phyloP scores from a whole-genome alignment of 2,113 vertebrate species.

The Castor canadensis region DNA sequence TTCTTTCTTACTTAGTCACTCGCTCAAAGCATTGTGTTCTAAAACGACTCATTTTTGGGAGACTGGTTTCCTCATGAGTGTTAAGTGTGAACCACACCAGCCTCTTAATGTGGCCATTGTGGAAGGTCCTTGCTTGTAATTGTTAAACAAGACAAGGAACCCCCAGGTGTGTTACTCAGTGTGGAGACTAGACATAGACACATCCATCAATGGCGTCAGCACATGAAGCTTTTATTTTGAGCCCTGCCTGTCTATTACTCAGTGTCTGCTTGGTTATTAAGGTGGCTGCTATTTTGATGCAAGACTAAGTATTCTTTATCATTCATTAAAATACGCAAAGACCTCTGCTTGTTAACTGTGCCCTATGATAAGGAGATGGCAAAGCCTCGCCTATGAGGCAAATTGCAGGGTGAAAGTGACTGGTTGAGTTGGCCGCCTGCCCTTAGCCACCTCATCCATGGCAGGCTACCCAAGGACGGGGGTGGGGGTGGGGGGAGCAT shows the following conservation, averaged over 20 bases:
- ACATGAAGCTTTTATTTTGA: background rate
- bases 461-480: too few species aligned
- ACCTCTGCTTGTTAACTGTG: background rate
- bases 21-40: background rate
- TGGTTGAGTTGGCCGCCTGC: background rate
- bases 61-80: accelerated
- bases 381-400: background rate
- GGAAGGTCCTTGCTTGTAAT: background rate
- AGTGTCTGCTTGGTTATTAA: constrained; percentile 23
- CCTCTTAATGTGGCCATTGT: background rate
- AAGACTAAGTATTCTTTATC: background rate
- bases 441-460: background rate
- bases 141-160: background rate
- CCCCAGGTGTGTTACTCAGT: background rate
- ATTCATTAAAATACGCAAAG: constrained; percentile 19
- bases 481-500: background rate
- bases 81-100: background rate
- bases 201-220: background rate
- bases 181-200: background rate
- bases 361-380: background rate
- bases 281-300: background rate
- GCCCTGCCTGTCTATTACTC: background rate
- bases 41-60: background rate
- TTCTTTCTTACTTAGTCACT: background rate
- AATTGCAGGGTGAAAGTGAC: background rate